Evolutionary conservation across 2,113 vertebrate genomes (phyloP).

Genomic region (Siniperca knerii): DNA sequence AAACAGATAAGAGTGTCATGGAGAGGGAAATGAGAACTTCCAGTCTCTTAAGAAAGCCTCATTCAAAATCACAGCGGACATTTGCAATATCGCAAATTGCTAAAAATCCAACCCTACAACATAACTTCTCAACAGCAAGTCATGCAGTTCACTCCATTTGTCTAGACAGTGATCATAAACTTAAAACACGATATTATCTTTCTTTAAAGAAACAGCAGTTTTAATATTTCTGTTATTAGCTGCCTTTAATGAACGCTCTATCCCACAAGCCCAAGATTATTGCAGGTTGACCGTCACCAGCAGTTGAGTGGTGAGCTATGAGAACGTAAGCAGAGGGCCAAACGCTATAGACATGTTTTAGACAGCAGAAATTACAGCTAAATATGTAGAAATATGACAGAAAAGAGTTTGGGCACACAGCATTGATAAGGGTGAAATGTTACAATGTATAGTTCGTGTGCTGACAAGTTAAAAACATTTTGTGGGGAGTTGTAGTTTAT

Average conservation of each 20-base stretch:
- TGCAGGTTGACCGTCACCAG: background rate
- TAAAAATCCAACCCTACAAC: background rate
- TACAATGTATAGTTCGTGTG: background rate
- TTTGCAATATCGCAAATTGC: too few relatives aligned
- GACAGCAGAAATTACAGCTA: background rate
- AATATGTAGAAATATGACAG: background rate
- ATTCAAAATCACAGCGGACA: background rate
- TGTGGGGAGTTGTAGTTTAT: background rate
- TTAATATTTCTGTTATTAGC: background rate
- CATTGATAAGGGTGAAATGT: background rate
- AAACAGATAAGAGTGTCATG: background rate
- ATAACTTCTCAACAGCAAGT: too few relatives aligned
- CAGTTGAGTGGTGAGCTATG: background rate
- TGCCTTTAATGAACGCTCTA: background rate
- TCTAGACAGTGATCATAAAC: background rate
- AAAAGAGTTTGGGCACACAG: background rate
- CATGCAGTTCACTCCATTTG: background rate
- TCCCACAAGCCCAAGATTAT: background rate
- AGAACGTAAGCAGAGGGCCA: background rate
- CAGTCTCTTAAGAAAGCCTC: background rate
- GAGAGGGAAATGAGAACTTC: background rate
- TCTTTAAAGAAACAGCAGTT: background rate
- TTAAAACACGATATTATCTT: background rate
- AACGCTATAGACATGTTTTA: background rate
- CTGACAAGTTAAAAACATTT: background rate